Base-by-base conservation (phyloP, 2,888 invertebrate genomes). In the Anthoptus insignis region DNA sequence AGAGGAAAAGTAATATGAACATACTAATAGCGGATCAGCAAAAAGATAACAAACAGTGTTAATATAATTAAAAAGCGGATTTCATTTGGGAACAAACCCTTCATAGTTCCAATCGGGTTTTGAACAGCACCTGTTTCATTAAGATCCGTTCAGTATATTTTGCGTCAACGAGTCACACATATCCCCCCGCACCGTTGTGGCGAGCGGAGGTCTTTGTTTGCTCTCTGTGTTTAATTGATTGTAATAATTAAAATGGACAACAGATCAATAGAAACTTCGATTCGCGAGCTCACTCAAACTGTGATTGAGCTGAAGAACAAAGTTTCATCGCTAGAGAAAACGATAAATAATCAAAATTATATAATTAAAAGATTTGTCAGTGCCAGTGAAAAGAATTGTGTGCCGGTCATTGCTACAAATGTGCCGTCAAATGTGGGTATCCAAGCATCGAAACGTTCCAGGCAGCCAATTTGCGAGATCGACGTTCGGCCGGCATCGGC, bases 311-410 rank as follows among this genome's bases (percentile, higher is more conserved):
- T 54, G 22, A 21, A 54, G 14, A 24, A 54, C 37, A 54, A 54
- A 54, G 54, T 54, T 11, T 14, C 14, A 54, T 54, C 54, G 22
- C 54, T 52, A 13, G 52, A 52, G 14, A 52, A 32, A 19, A 32
- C 9, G 8, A 32, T 52, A 16, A 0, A n/a, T 4, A 32, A 52
- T 32, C 52, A 52, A 52, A 52, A 52, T 19, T 5, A 19, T 9
- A 5, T 32, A 29, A 52, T 52, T 14, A 52, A 52, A 8, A 52
- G 32, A 19, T 21, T 52, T 3, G 29, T 29, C 19, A 52, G 52
- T 27, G 52, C 16, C 8, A 29, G 32, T 52, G 32, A 16, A 27
- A 4, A 52, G 14, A 16, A 13, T 19, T 8, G 27, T 29, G 50
- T 16, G 16, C 16, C 50, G 50, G 16, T 6, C 34, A 34, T 34